Evolutionary conservation across 2,113 vertebrate genomes (phyloP).

Genomic region (Ceyx cyanopectus): DNA sequence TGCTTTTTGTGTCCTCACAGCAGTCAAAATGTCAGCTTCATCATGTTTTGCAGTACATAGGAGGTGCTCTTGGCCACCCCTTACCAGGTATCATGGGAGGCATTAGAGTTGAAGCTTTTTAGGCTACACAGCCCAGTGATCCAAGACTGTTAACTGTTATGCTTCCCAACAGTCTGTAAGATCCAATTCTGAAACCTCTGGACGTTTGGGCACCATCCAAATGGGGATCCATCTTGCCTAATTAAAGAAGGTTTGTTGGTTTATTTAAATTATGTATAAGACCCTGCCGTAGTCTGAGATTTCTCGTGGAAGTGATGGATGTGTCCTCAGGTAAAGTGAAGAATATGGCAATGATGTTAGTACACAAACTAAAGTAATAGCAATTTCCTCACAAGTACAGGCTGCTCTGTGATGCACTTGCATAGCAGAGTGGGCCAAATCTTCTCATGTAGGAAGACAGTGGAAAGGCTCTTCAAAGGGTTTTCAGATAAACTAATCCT

Average conservation of each 20-base stretch:
- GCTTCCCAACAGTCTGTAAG: not conserved
- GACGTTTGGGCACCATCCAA: not conserved
- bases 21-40: not conserved
- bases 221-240: not conserved
- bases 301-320: not conserved
- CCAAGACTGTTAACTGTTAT: not conserved
- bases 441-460: not conserved
- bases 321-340: not conserved
- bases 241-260: not conserved
- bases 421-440: not conserved
- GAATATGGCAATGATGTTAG: not conserved
- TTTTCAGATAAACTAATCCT: not conserved
- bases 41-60: rapidly evolving
- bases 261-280: not conserved
- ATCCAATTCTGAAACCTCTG: not conserved
- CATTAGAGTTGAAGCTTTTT: not conserved
- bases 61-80: not conserved
- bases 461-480: not conserved
- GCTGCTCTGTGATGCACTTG: not conserved
- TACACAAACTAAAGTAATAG: not conserved
- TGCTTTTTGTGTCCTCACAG: not conserved
- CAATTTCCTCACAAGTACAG: not conserved
- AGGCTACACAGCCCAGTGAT: not conserved
- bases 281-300: not conserved
- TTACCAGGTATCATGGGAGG: not conserved